A percentile compares a stretch with the other conserved stretches of the same genome.
Evolutionary conservation across 2,113 vertebrate species (phyloP).

Genomic region (Plestiodon gilberti): DNA sequence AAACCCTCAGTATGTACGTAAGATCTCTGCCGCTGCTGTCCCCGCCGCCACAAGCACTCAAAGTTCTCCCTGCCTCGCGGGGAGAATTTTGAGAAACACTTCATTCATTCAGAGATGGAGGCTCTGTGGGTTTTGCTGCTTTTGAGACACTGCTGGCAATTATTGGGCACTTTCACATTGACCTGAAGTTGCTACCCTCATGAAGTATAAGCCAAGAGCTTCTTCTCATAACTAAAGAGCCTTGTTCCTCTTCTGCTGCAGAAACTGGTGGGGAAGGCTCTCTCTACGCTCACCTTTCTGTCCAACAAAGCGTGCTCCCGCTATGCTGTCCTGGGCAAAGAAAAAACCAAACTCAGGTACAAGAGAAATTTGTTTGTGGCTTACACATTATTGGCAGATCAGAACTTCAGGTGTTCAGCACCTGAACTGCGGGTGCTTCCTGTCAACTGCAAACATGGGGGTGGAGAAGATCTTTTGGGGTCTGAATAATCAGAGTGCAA

Average conservation of each 20-base stretch:
- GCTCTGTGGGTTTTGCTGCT: neutral
- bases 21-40: no score
- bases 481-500: rapidly evolving
- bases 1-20: no score
- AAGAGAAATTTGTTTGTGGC: rapidly evolving
- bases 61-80: no score
- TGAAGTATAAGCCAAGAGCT: neutral
- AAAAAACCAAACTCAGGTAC: conserved; percentile 75
- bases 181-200: neutral
- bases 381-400: rapidly evolving
- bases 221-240: neutral
- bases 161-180: neutral
- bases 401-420: neutral
- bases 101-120: neutral
- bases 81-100: no score
- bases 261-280: conserved; percentile 71
- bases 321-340: conserved; percentile 61
- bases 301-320: conserved; percentile 73
- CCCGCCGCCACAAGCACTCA: no score
- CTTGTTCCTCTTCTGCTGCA: conserved; percentile 39
- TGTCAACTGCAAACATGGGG: rapidly evolving
- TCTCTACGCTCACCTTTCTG: conserved; percentile 69
- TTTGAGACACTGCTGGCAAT: no score
- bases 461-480: rapidly evolving
- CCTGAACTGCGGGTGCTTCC: neutral